Base-by-base conservation (phyloP, 35 echinoderm and acorn worm species). In the Chiridota heheva region DNA sequence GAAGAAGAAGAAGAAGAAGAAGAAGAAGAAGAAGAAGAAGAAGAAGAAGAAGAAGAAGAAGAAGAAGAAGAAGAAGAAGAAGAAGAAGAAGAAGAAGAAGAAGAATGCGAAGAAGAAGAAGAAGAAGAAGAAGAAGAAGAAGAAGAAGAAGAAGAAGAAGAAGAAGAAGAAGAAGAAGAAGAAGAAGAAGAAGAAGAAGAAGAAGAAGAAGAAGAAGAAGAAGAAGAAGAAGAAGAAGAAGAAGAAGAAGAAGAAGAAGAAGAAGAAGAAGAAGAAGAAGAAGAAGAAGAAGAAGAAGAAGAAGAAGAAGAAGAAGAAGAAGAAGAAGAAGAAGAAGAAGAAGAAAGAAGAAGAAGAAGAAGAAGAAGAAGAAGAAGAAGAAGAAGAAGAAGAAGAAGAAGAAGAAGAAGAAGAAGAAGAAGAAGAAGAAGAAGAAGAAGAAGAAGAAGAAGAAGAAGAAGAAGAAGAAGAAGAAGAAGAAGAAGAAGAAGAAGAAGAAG, bases 1-100 rank as follows among this genome's bases (percentile, higher is more conserved):
- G 48, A 53, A 53, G 48, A 53, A 53, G 48, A 53, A 53, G 48
- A 53, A 53, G 48, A 53, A 53, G 48, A 53, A 53, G 48, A 53
- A 53, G 48, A 53, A 53, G 48, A 53, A 53, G 48, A 53, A 53
- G 48, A 13, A 53, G 48, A 13, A 53, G 48, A 13, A 53, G 48
- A 53, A 53, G 48, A 53, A 53, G 48, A 53, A 53, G 48, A 53
- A 53, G 48, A 53, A 53, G 48, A 13, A 53, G 48, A 12, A 53
- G 48, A 53, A 53, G 48, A 53, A 53, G 48, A 13, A 53, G 48
- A 13, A 53, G 48, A 13, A 53, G 48, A 53, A 53, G 48, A 53
- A 53, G 48, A 53, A 53, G 48, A 53, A 53, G 48, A 53, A 53
- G 48, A 13, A 53, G 48, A 13, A n/a, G n/a, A n/a, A n/a, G n/a